Percentiles rank a stretch among this genome's conserved stretches.
Evolutionary conservation across 2,888 invertebrate genomes (phyloP).

Genomic region (Tiliacea citrago): DNA sequence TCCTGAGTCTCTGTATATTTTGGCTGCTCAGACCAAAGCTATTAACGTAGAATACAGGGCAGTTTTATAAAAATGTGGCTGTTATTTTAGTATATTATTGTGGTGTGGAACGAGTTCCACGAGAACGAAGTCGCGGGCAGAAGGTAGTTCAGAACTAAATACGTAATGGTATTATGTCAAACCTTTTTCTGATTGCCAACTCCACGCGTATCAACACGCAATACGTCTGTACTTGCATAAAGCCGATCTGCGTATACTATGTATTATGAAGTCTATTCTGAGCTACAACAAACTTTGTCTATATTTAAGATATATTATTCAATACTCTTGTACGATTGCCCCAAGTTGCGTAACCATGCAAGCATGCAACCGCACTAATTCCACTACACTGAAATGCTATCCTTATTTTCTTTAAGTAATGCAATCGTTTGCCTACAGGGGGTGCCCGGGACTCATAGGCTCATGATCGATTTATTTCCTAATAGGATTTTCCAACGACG

Average conservation of each 20-base stretch:
- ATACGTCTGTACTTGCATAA: slow-evolving; percentile 15
- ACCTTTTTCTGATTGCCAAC: slow-evolving; percentile 33
- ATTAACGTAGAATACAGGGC: no score
- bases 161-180: slow-evolving; percentile 40
- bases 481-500: slow-evolving; percentile 64
- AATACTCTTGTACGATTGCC: slow-evolving; percentile 26
- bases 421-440: slow-evolving; percentile 53
- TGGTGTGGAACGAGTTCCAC: no score
- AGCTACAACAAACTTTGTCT: slow-evolving; percentile 37
- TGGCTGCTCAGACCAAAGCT: no score
- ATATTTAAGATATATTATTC: slow-evolving; percentile 48
- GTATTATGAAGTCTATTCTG: slow-evolving; percentile 44
- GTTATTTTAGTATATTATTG: no score
- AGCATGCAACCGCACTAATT: slow-evolving; percentile 61
- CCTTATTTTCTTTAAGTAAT: slow-evolving; percentile 64
- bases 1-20: no score
- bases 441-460: slow-evolving; percentile 48
- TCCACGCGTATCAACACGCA: slow-evolving; percentile 28
- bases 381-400: slow-evolving; percentile 61
- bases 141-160: slow-evolving; percentile 17
- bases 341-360: slow-evolving; percentile 39
- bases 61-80: no score
- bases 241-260: slow-evolving; percentile 17
- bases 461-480: slow-evolving; percentile 64
- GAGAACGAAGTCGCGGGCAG: neutral